A percentile compares a stretch with the other conserved stretches of the same genome.
These are phyloP conservation scores for Rhagonycha fulva DNA, from an alignment of 2,888 invertebrate species.

Conservation along the genomic window DNA sequence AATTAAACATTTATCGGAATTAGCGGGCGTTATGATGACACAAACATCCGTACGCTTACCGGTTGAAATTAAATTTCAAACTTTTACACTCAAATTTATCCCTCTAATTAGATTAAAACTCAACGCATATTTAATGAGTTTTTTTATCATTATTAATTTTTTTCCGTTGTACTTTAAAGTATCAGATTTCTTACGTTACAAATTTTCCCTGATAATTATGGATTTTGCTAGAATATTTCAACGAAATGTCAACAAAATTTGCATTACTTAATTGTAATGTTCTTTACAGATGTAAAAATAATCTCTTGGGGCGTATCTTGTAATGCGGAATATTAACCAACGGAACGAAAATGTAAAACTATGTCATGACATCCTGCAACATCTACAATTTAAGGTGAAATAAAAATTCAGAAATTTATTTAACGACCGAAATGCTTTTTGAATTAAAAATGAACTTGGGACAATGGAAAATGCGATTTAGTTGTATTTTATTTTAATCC, in stretches of 20 bases:
- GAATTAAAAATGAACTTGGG: not conserved
- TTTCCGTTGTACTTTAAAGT: not conserved
- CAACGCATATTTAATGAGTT: not conserved
- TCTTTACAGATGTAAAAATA: not conserved
- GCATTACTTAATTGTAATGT: not conserved
- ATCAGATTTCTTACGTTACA: not conserved
- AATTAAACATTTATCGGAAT: conserved; percentile 7
- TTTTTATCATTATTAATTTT: not conserved
- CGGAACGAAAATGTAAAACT: not conserved
- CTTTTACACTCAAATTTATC: not conserved
- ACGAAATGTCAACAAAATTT: not conserved
- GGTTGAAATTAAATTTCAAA: not conserved
- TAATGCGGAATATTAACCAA: not conserved
- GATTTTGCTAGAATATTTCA: not conserved
- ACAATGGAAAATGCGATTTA: not conserved
- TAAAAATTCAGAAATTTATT: not conserved
- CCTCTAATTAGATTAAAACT: not conserved
- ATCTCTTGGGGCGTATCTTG: not conserved
- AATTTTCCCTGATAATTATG: not conserved
- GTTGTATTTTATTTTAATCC: not conserved
- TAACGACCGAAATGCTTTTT: not conserved
- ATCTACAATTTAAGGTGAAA: not conserved
- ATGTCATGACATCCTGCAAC: not conserved
- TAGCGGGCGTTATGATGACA: conserved; percentile 5
- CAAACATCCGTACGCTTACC: conserved; percentile 2